phyloP scores from a whole-genome alignment of 2,888 invertebrate species.

The Polyploca ridens region DNA sequence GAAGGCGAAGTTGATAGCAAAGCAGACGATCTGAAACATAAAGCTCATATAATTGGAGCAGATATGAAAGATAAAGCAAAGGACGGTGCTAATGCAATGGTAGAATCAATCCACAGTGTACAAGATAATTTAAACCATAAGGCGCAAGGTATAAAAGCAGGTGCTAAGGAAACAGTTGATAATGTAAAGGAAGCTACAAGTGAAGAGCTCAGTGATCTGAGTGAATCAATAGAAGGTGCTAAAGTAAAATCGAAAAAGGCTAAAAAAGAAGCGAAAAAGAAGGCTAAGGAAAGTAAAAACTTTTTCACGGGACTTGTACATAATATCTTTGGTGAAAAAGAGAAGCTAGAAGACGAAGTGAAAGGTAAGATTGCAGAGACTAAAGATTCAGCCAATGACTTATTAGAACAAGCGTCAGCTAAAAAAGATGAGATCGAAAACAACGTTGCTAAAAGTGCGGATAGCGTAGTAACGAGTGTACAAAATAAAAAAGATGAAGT shows the following conservation, averaged over 20 bases:
- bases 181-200: conserved; percentile 55
- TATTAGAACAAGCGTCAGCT: conserved; percentile 59
- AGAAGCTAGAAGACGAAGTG: conserved; percentile 73
- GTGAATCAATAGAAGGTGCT: conserved; percentile 57
- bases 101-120: conserved; percentile 51
- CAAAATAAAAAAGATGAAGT: conserved; percentile 52
- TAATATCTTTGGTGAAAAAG: conserved; percentile 77
- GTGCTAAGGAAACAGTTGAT: conserved; percentile 53
- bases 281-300: conserved; percentile 73
- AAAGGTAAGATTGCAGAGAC: conserved; percentile 68
- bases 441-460: conserved; percentile 47
- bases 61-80: conserved; percentile 60
- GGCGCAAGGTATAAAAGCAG: conserved; percentile 56
- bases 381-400: conserved; percentile 66
- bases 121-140: conserved; percentile 57
- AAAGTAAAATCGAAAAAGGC: conserved; percentile 62
- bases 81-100: conserved; percentile 60
- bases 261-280: conserved; percentile 52
- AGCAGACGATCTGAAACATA: conserved; percentile 52
- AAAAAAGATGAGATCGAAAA: conserved; percentile 66
- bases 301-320: conserved; percentile 76
- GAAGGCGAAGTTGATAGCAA: conserved; percentile 56
- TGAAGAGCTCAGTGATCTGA: conserved; percentile 60
- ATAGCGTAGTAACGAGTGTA: conserved; percentile 42
- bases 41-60: conserved; percentile 49